Evolutionary conservation across 1,140 invertebrate genomes (phyloP).

Genomic region (Drosophila sp.): DNA sequence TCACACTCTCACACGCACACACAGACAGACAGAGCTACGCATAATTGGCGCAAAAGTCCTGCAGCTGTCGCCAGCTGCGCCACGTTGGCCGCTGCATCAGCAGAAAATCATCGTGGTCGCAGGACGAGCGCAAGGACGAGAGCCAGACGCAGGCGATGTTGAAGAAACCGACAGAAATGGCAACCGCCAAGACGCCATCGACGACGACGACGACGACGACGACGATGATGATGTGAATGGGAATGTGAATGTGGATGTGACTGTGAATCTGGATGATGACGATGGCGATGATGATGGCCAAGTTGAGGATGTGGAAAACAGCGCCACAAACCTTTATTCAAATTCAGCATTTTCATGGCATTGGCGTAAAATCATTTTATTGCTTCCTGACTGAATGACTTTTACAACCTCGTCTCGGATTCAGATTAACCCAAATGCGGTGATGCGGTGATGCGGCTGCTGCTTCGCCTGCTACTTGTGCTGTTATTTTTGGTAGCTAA

Average conservation of each 20-base stretch:
- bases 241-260: slow-evolving; percentile 11
- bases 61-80: slow-evolving; percentile 73
- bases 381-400: slow-evolving; percentile 82
- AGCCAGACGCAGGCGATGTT: slow-evolving; percentile 5
- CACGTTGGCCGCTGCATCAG: slow-evolving; percentile 71
- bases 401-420: slow-evolving; percentile 77
- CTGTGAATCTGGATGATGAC: slow-evolving; percentile 15
- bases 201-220: slow-evolving; percentile 19
- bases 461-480: slow-evolving; percentile 8
- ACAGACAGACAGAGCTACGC: slow-evolving; percentile 22
- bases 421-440: slow-evolving; percentile 73
- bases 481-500: slow-evolving; percentile 1
- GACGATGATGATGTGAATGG: slow-evolving; percentile 19
- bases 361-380: slow-evolving; percentile 82
- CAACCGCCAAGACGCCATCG: slow-evolving; percentile 65
- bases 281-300: slow-evolving; percentile 14
- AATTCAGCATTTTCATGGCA: slow-evolving; percentile 82
- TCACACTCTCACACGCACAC: not conserved
- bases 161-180: slow-evolving; percentile 37
- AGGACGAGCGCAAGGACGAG: slow-evolving; percentile 4
- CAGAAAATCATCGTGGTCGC: slow-evolving; percentile 53
- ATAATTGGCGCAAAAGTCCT: slow-evolving; percentile 69
- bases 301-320: slow-evolving; percentile 42
- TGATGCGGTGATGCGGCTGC: slow-evolving; percentile 50
- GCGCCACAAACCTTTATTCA: slow-evolving; percentile 73